Conservation (phyloP, 2,888 invertebrate species). For the Dione vanillae region DNA sequence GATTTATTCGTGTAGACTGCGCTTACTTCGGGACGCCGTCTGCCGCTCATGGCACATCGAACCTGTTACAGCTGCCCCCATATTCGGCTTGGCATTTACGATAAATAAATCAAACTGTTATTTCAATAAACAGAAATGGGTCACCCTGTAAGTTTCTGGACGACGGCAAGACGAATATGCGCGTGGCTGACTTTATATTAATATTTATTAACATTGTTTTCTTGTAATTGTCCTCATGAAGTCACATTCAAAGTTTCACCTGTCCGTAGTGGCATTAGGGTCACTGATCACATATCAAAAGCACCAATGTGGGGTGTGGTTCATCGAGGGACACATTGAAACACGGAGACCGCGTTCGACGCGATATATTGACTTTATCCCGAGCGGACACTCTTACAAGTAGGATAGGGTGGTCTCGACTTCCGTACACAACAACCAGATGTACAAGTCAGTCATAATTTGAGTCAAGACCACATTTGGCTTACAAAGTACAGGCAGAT, state of each 20-base stretch:
- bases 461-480: neutral
- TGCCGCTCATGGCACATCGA: conserved; percentile 30
- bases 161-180: conserved; percentile 15
- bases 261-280: conserved; percentile 56
- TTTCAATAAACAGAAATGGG: neutral
- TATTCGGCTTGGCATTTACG: conserved; percentile 6
- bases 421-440: neutral
- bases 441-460: neutral
- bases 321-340: conserved; percentile 52
- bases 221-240: conserved; percentile 13
- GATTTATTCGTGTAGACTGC: conserved; percentile 17
- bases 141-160: conserved; percentile 7
- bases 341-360: conserved; percentile 56
- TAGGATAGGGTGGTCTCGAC: neutral
- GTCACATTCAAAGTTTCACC: conserved; percentile 23
- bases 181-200: conserved; percentile 9
- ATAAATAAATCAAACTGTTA: neutral
- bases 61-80: conserved; percentile 5
- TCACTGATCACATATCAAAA: conserved; percentile 72
- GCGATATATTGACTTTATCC: conserved; percentile 54
- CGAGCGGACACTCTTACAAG: conserved; percentile 32
- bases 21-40: conserved; percentile 11
- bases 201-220: conserved; percentile 12
- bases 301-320: conserved; percentile 67
- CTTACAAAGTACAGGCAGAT: neutral